phyloP scores from a whole-genome alignment of 2,113 vertebrate species.

The Mastomys natalensis region DNA sequence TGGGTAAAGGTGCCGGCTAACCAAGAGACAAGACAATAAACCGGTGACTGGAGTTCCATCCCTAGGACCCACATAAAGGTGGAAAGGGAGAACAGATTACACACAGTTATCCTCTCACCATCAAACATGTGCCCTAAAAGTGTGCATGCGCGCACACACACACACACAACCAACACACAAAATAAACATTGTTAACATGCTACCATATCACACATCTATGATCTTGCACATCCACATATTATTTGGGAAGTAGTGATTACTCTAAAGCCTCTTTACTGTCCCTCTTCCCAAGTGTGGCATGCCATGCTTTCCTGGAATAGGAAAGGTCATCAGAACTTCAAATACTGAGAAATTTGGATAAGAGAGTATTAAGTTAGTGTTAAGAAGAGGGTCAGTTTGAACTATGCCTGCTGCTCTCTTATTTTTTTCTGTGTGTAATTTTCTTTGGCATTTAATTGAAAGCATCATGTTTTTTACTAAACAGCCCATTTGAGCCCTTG shows the following conservation, averaged over 20 bases:
- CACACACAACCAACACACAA: neutral
- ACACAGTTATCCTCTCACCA: neutral
- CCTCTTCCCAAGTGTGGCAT: slow-evolving; percentile 6
- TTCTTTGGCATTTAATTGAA: slow-evolving; percentile 76
- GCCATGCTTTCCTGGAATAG: slow-evolving; percentile 46
- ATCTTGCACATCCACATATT: too few species aligned
- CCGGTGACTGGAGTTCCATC: neutral
- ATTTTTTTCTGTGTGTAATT: slow-evolving; percentile 47
- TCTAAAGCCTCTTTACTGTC: too few species aligned
- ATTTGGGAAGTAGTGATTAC: too few species aligned
- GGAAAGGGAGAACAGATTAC: neutral
- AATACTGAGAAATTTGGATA: slow-evolving; percentile 43
- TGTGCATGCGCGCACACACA: neutral
- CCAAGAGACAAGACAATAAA: neutral
- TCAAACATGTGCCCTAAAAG: neutral
- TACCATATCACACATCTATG: too few species aligned
- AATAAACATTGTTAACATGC: neutral
- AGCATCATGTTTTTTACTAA: slow-evolving; percentile 45
- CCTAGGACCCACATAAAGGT: neutral
- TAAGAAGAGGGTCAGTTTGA: slow-evolving; percentile 32
- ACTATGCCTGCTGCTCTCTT: slow-evolving; percentile 30
- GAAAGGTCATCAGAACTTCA: slow-evolving; percentile 42
- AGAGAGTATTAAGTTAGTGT: slow-evolving; percentile 29
- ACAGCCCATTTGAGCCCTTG: slow-evolving; percentile 62
- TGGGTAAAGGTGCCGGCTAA: neutral